Percentiles rank a stretch among this genome's conserved stretches.
Conservation (phyloP, 2,113 vertebrate species). For the Brachypodius melanocephalos region DNA sequence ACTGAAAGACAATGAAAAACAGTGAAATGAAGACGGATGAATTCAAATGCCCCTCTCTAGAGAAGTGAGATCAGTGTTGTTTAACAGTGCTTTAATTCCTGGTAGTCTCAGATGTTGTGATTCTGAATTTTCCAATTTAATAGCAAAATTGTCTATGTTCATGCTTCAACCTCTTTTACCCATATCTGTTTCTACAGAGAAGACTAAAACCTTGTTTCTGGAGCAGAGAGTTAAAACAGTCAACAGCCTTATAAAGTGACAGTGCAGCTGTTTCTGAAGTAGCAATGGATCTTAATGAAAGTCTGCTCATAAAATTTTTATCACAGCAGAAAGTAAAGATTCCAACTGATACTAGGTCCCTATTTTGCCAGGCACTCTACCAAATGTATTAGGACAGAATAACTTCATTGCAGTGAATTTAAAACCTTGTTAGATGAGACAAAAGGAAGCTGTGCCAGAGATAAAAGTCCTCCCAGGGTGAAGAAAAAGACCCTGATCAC, state of each 20-base stretch:
- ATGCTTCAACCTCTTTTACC: neutral
- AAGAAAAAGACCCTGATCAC: neutral
- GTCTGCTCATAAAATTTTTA: slow-evolving; percentile 28
- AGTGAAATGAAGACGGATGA: slow-evolving; percentile 10
- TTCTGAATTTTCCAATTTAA: neutral
- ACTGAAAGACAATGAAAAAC: neutral
- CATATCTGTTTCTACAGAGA: neutral
- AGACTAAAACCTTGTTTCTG: neutral
- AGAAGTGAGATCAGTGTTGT: neutral
- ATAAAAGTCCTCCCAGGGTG: neutral
- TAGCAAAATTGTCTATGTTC: neutral
- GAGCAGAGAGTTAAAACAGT: slow-evolving; percentile 16
- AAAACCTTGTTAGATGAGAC: slow-evolving; percentile 3
- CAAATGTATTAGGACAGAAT: neutral
- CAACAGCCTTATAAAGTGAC: neutral
- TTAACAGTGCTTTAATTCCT: neutral
- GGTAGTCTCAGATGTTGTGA: neutral
- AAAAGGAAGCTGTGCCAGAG: neutral
- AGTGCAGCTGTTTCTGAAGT: slow-evolving; percentile 29
- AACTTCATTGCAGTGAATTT: neutral
- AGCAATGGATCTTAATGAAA: slow-evolving; percentile 34
- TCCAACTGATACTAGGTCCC: neutral
- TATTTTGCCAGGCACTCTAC: neutral
- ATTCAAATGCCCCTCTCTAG: neutral
- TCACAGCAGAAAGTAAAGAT: neutral